Evolutionary conservation across 2,113 vertebrate genomes (phyloP), one percentile per base, ranked within the genome.

Genomic region (Boleophthalmus pectinirostris): DNA sequence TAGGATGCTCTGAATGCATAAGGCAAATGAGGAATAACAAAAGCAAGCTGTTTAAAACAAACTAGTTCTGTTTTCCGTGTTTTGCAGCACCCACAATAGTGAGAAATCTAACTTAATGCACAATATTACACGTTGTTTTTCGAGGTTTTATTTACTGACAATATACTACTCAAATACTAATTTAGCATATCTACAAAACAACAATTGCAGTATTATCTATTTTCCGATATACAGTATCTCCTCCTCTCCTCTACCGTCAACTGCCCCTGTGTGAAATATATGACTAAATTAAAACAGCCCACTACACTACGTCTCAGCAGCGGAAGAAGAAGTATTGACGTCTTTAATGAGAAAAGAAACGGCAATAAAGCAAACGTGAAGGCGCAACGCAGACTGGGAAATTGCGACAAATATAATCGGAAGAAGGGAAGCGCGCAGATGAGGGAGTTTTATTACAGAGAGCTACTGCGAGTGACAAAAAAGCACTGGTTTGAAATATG

Each of bases 321-420:
- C 13, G 35, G 25, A 18, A 5, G 16, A 68, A 51, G 25, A 73
- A 49, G 43, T n/a, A 23, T 33, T 12, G 51, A 21, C 61, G 33
- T 21, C 35, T 3, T 38, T 38, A 21, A 64, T 64, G 61, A 20
- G 18, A 61, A 33, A 9, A 25, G 58, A 33, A 61, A 61, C 33
- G 58, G 58, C 58, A 61, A 61, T 61, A 61, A 64, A 64, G 16
- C 61, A 64, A 64, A 64, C 61, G 10, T 12, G 18, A 21, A 64
- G 61, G 33, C 35, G 20, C 29, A 35, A n/a, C 5, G 33, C 33
- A 64, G 61, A n/a, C 61, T n/a, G 33, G 61, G 38, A 64, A 64
- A 64, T 38, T 38, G 61, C 4, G 2, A 64, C 61, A 64, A 38
- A 64, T 64, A 64, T n/a, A 64, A 64, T 38, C 61, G 1, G 18